Evolutionary conservation across 1,140 invertebrate species (phyloP).

Genomic region (Caenorhabditis briggsae): DNA sequence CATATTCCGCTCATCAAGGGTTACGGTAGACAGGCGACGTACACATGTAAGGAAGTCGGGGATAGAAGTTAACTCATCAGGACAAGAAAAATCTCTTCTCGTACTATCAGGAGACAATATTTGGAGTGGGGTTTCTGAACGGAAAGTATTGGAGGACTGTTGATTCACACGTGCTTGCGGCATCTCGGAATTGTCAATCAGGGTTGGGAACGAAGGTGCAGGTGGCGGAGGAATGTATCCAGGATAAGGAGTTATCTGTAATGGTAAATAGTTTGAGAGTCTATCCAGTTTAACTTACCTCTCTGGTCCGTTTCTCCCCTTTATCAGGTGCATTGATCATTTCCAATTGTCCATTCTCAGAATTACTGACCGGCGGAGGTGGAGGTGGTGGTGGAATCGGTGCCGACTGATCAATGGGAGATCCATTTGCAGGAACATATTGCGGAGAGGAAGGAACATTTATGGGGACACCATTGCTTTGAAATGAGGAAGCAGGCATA

Average conservation of each 20-base stretch:
- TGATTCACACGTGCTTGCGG: background rate
- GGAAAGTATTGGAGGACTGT: constrained; percentile 28
- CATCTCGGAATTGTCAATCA: background rate
- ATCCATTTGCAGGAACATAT: constrained; percentile 18
- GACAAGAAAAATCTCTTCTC: constrained; percentile 8
- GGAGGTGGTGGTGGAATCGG: constrained; percentile 26
- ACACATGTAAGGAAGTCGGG: constrained; percentile 44
- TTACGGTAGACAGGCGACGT: background rate
- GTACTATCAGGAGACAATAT: background rate
- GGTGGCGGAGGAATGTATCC: constrained; percentile 63
- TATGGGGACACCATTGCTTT: constrained; percentile 36
- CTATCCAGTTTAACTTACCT: background rate
- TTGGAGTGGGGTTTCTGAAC: constrained; percentile 45
- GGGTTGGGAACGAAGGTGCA: background rate
- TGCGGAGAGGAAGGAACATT: constrained; percentile 21
- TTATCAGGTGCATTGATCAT: constrained; percentile 28
- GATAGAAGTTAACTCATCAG: constrained; percentile 3
- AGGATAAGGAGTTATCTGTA: constrained; percentile 59
- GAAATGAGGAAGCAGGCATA: constrained; percentile 36
- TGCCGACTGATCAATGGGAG: constrained; percentile 5
- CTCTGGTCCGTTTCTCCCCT: background rate
- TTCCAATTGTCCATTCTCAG: background rate
- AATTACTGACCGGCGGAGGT: background rate
- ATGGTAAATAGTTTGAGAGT: background rate
- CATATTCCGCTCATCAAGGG: constrained; percentile 32